Evolutionary conservation across 2,113 vertebrate genomes (phyloP).

Genomic region (Chaenogobius annularis): DNA sequence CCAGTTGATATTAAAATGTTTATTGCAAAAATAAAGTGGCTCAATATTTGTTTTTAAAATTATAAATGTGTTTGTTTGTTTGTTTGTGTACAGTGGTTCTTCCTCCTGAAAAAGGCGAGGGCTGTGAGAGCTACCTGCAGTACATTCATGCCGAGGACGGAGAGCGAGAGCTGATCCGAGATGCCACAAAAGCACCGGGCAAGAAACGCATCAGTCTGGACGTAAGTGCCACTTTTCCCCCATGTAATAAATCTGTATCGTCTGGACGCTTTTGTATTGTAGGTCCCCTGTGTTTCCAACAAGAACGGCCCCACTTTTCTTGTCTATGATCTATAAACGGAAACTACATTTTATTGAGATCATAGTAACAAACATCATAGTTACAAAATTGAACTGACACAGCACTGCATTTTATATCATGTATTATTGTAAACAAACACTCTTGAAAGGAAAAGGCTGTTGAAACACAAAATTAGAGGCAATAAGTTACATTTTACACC

Average conservation of each 20-base stretch:
- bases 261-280: too few species aligned
- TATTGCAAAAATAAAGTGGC: too few species aligned
- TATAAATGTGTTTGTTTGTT: slow-evolving; percentile 15
- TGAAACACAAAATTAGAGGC: neutral
- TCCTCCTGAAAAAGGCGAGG: slow-evolving; percentile 78
- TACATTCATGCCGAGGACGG: slow-evolving; percentile 66
- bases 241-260: neutral
- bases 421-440: neutral
- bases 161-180: slow-evolving; percentile 55
- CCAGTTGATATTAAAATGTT: too few species aligned
- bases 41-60: neutral
- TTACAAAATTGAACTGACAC: neutral
- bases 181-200: slow-evolving; percentile 51
- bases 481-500: neutral
- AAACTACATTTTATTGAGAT: neutral
- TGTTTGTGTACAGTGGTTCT: slow-evolving; percentile 74
- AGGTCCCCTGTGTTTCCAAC: too few species aligned
- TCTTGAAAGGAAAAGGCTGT: too few species aligned
- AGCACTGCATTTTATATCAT: neutral
- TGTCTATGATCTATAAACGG: neutral
- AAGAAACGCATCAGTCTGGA: slow-evolving; percentile 78
- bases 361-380: too few species aligned
- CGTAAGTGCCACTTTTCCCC: slow-evolving; percentile 51
- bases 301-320: neutral
- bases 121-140: slow-evolving; percentile 68